Evolutionary conservation across 2,797 vertebrate genomes (phyloP), one percentile per base, ranked within the genome.

Genomic region (Cynodonichthys magdalenae): DNA sequence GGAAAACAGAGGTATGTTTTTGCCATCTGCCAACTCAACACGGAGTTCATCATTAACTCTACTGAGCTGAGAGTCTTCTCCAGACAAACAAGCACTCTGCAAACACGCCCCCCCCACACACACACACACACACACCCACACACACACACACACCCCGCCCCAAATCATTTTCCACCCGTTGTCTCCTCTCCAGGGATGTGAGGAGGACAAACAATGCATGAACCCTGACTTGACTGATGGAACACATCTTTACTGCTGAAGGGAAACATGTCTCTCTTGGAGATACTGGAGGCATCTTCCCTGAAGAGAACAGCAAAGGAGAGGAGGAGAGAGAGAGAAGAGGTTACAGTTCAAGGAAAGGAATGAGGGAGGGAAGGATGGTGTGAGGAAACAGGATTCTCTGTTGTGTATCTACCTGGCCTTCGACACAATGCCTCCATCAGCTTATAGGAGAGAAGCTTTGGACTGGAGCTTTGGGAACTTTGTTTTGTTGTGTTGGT

Each of bases 321-420:
- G 44, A 80, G 75, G 63, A 68, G 85, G 81, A 83, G 81, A 74
- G n/a, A 59, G 51, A 65, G 73, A 31, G 41, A 27, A 44, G 45
- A 71, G 84, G 86, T 81, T 68, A 84, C 59, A 75, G 85, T 82
- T 89, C 89, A 89, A 86, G 83, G 83, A 60, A 86, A 85, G 58
- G 84, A 88, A 87, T 83, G 85, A 86, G 70, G 86, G 84, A 85
- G 81, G 75, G 44, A 63, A 27, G 59, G 71, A 83, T 15, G 58
- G 72, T 61, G 72, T 68, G 0, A 62, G 72, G 68, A 78, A 82
- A 31, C n/a, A 24, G 36, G 50, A 57, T 55, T 15, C 39, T 34
- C 73, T 45, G 42, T 20, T 12, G 18, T 59, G 62, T 59, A 48
- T 15, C 77, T 77, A 81, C 69, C 75, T 76, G 85, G 77, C 61